Evolutionary conservation across 1,140 invertebrate species (phyloP).

Genomic region (Drosophila repletoides): DNA sequence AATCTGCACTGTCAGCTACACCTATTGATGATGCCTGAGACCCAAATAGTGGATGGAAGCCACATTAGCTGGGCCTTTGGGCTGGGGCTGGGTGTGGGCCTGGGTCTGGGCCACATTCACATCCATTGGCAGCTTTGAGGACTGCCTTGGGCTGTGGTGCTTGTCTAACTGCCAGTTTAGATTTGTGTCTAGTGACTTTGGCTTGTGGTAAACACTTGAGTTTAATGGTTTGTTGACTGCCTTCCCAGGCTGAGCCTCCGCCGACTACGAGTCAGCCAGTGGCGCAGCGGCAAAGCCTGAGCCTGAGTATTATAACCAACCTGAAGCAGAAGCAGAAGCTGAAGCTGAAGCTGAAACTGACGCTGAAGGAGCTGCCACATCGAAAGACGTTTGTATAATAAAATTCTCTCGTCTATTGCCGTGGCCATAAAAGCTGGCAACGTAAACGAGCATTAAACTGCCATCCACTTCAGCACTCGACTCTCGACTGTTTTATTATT

Average conservation of each 20-base stretch:
- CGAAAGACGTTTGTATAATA: constrained; percentile 67
- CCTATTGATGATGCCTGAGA: constrained; percentile 25
- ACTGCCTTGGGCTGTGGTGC: constrained; percentile 16
- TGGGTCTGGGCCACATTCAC: no score
- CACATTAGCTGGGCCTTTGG: constrained; percentile 7
- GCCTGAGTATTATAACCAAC: no score
- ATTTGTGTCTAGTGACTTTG: constrained; percentile 75
- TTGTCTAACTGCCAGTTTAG: constrained; percentile 78
- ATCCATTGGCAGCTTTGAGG: no score
- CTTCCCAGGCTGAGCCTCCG: not conserved
- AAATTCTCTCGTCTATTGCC: constrained; percentile 70
- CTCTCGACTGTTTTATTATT: constrained; percentile 74
- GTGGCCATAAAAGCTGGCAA: constrained; percentile 65
- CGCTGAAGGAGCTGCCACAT: not conserved
- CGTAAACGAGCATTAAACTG: constrained; percentile 69
- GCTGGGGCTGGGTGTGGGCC: not conserved
- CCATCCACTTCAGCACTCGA: constrained; percentile 49
- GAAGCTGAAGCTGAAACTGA: constrained; percentile 2
- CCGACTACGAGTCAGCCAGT: not conserved
- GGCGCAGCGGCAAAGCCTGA: not conserved
- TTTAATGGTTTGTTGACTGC: constrained; percentile 80
- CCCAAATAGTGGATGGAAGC: not conserved
- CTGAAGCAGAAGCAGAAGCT: constrained; percentile 2
- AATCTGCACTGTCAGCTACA: constrained; percentile 25
- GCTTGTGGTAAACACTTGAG: constrained; percentile 79